Evolutionary conservation across 2,888 invertebrate genomes (phyloP).

Genomic region (Megamerina dolium): DNA sequence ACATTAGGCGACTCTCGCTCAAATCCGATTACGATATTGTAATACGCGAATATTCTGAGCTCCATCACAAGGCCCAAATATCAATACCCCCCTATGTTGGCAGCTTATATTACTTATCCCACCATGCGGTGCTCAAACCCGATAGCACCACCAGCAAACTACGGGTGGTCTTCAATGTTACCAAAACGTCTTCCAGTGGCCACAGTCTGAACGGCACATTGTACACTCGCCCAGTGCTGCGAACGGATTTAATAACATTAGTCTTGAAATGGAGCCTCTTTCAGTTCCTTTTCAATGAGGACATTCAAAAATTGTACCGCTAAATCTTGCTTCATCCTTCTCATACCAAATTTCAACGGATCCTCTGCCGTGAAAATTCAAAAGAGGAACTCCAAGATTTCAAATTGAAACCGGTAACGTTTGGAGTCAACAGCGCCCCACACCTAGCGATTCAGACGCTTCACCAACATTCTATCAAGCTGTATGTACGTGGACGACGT

Average conservation of each 20-base stretch:
- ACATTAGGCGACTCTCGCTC: too few relatives aligned
- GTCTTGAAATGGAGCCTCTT: conserved; percentile 13
- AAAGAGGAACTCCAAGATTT: conserved; percentile 7
- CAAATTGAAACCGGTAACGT: conserved; percentile 16
- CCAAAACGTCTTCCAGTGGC: conserved; percentile 11
- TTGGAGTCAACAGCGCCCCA: conserved; percentile 19
- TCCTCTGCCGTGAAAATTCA: conserved; percentile 13
- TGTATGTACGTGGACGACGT: too few relatives aligned
- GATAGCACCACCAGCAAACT: conserved; percentile 17
- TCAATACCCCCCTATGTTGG: too few relatives aligned
- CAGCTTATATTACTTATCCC: too few relatives aligned
- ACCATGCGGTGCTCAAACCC: conserved; percentile 17
- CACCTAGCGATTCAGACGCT: conserved; percentile 19
- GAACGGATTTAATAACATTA: conserved; percentile 12
- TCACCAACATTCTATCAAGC: too few relatives aligned
- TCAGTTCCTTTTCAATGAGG: conserved; percentile 18
- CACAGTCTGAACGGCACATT: conserved; percentile 15
- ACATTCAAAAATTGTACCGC: conserved; percentile 23
- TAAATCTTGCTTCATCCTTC: conserved; percentile 14
- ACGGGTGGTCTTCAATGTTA: conserved; percentile 21
- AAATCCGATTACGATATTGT: too few relatives aligned
- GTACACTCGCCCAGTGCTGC: conserved; percentile 15
- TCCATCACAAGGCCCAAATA: too few relatives aligned
- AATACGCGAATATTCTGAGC: too few relatives aligned
- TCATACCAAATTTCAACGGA: conserved; percentile 16